Evolutionary conservation across 2,888 invertebrate species (phyloP).

Genomic region (Sepioteuthis lessoniana): DNA sequence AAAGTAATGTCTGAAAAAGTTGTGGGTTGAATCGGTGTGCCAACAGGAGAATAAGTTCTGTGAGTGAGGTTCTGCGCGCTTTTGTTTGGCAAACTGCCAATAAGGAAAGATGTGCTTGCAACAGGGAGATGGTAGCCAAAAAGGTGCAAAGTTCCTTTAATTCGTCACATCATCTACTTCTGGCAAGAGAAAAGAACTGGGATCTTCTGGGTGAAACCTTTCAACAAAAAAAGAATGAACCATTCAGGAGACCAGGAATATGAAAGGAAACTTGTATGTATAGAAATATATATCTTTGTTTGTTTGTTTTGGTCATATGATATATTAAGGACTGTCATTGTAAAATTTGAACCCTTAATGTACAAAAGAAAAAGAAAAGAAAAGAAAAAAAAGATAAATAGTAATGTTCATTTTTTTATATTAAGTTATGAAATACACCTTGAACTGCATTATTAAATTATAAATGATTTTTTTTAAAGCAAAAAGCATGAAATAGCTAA

Average conservation of each 20-base stretch:
- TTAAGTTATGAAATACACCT: not conserved
- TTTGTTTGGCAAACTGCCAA: constrained; percentile 21
- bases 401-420: not conserved
- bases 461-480: not conserved
- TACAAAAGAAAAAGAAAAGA: not conserved
- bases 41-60: constrained; percentile 33
- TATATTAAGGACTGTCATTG: constrained; percentile 21
- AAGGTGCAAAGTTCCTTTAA: constrained; percentile 33
- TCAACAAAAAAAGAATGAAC: constrained; percentile 33
- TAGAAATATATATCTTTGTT: not conserved
- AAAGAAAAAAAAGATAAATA: not conserved
- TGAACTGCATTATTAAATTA: not conserved
- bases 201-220: constrained; percentile 33
- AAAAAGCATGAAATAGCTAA: not conserved
- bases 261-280: constrained; percentile 10
- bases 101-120: constrained; percentile 23
- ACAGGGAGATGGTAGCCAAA: constrained; percentile 33
- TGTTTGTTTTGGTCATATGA: not conserved
- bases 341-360: not conserved
- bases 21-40: constrained; percentile 33
- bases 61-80: constrained; percentile 23
- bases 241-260: constrained; percentile 33
- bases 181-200: constrained; percentile 33
- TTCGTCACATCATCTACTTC: constrained; percentile 33
- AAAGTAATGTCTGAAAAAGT: constrained; percentile 33